Percentiles rank a stretch among this genome's conserved stretches.
phyloP scores from a whole-genome alignment of 1,140 invertebrate genomes.

The Calliopsis andreniformis region DNA sequence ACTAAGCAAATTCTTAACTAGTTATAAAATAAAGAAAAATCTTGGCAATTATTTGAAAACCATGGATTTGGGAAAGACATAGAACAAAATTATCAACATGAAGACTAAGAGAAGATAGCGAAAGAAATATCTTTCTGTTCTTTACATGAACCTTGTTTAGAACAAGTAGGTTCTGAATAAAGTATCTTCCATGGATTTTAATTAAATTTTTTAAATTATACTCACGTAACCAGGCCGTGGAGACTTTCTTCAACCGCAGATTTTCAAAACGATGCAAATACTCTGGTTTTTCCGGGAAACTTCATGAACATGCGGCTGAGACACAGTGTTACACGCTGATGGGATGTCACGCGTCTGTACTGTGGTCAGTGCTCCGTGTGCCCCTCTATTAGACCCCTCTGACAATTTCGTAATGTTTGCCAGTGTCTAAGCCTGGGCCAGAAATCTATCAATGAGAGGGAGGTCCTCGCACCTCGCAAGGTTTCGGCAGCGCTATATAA shows the following conservation, averaged over 20 bases:
- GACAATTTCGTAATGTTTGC: slow-evolving; percentile 49
- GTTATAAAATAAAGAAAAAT: no score
- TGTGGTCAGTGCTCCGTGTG: neutral
- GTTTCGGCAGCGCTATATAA: slow-evolving; percentile 62
- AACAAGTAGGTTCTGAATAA: no score
- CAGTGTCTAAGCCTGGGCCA: slow-evolving; percentile 42
- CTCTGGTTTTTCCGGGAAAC: neutral
- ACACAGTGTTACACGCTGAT: slow-evolving; percentile 21
- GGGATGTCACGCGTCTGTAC: slow-evolving; percentile 20
- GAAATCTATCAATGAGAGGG: slow-evolving; percentile 60
- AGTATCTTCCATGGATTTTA: no score
- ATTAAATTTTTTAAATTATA: slow-evolving; percentile 14
- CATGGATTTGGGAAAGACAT: neutral
- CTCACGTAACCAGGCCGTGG: slow-evolving; percentile 27
- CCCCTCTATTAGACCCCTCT: slow-evolving; percentile 39
- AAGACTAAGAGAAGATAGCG: no score
- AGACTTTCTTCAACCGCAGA: slow-evolving; percentile 1
- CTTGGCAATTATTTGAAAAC: neutral
- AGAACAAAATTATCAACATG: no score
- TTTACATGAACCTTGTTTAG: no score
- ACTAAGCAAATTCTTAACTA: no score
- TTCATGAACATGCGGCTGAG: slow-evolving; percentile 14
- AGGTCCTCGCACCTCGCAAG: slow-evolving; percentile 50
- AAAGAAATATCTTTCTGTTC: no score
- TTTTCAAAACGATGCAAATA: neutral